phyloP scores from a whole-genome alignment of 2,888 invertebrate genomes.

The Parnassius orleans region DNA sequence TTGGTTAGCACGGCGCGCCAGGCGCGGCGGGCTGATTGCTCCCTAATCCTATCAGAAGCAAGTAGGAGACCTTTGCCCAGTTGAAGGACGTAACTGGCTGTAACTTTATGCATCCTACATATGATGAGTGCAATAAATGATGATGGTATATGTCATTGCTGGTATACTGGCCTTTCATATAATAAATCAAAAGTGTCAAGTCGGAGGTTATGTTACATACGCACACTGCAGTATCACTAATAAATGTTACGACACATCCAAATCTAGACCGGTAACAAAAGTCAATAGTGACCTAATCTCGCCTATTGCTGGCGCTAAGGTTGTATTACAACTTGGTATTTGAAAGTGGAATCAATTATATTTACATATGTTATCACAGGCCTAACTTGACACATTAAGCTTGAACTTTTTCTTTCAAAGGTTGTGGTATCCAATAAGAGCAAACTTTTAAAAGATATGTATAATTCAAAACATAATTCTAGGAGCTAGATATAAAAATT shows the following conservation, averaged over 20 bases:
- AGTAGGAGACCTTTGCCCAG: too few species aligned
- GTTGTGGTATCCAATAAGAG: neutral
- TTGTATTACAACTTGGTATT: conserved; percentile 13
- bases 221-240: neutral
- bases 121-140: too few species aligned
- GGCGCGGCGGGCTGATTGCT: too few species aligned
- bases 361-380: neutral
- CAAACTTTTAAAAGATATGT: too few species aligned
- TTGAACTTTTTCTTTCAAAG: neutral
- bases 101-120: too few species aligned
- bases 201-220: conserved; percentile 6
- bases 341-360: conserved; percentile 8
- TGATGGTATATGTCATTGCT: too few species aligned
- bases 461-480: too few species aligned
- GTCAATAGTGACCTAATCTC: conserved; percentile 37
- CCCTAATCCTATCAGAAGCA: too few species aligned
- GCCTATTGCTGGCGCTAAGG: conserved; percentile 15
- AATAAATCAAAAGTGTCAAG: neutral
- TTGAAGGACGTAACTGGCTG: too few species aligned
- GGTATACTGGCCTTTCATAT: too few species aligned
- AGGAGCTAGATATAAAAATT: too few species aligned
- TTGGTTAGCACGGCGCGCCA: too few species aligned
- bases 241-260: conserved; percentile 35
- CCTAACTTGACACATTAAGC: conserved; percentile 1
- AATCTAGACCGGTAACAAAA: conserved; percentile 48